Percentiles rank a stretch among this genome's conserved stretches.
Evolutionary conservation across 2,113 vertebrate genomes (phyloP).

Genomic region (Colistium nudipinnis): DNA sequence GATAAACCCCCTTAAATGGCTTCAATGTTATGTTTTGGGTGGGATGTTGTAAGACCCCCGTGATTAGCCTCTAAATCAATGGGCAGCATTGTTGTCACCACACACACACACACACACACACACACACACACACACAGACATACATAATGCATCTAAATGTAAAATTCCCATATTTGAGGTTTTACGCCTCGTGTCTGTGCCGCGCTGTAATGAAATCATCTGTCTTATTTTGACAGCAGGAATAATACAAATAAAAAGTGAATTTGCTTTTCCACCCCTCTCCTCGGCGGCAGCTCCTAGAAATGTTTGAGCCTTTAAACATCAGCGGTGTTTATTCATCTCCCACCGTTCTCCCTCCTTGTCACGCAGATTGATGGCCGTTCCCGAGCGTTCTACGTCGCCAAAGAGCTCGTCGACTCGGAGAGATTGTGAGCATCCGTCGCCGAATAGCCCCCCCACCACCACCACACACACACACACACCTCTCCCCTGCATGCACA

Average conservation of each 20-base stretch:
- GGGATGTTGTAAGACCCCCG: slow-evolving; percentile 60
- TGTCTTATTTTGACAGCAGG: slow-evolving; percentile 78
- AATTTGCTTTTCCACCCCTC: slow-evolving; percentile 37
- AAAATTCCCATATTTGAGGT: slow-evolving; percentile 68
- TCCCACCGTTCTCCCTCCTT: slow-evolving; percentile 53
- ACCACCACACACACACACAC: too few species aligned
- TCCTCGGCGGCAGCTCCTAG: slow-evolving; percentile 32
- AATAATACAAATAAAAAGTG: slow-evolving; percentile 45
- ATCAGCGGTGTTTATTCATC: slow-evolving; percentile 68
- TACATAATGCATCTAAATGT: slow-evolving; percentile 80
- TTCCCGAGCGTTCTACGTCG: slow-evolving; percentile 89
- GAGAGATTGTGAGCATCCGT: slow-evolving; percentile 90
- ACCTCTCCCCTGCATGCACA: slow-evolving; percentile 7
- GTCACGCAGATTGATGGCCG: slow-evolving; percentile 88
- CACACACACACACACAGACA: slow-evolving; percentile 63
- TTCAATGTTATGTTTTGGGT: slow-evolving; percentile 62
- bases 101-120: slow-evolving; percentile 59
- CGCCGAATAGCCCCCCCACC: slow-evolving; percentile 8
- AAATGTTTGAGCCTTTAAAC: slow-evolving; percentile 65
- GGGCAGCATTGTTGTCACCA: slow-evolving; percentile 66
- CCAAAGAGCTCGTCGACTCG: slow-evolving; percentile 90
- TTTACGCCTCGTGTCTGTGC: slow-evolving; percentile 63
- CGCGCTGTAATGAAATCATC: slow-evolving; percentile 79
- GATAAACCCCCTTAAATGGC: slow-evolving; percentile 50
- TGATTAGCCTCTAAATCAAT: slow-evolving; percentile 81